Base-by-base conservation (phyloP, 1,140 invertebrate genomes). In the Drosophila sulfurigaster region DNA sequence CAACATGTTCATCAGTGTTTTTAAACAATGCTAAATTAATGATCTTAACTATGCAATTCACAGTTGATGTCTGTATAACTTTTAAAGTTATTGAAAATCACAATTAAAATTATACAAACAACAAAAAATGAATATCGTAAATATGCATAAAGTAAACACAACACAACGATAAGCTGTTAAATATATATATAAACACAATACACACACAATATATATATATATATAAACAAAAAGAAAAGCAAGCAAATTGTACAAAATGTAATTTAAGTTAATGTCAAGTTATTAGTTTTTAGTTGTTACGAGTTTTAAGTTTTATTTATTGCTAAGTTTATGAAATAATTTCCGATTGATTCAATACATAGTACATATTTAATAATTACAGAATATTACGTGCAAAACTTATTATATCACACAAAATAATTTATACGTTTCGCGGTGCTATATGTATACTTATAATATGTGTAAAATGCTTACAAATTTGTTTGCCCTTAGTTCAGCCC, bases 391-490 rank as follows among this genome's bases (percentile, higher is more conserved):
- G n/a, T 43, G 41, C 41, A 43, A 43, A 45, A 57, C n/a, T 15
- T 35, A 56, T 30, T 69, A 62, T 69, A 73, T 80, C 63, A 69
- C 60, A 75, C 63, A 75, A 78, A 66, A 43, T 87, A 74, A 72
- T 83, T 87, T 88, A 77, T 87, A 87, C 73, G 88, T 87, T 89
- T 88, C 85, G 83, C 81, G 83, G 83, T 88, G 83, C 83, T 88
- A 88, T 83, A 89, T 89, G 71, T 68, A 81, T 62, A 71, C 73
- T 72, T 76, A 80, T 64, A 67, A 71, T 71, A 79, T 64, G 65
- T 86, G 78, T 85, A 83, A 25, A 68, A 83, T 79, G 82, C 51
- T 66, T 68, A 48, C 25, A 69, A 63, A 63, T 69, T 65, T 25
- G 20, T 25, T 58, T 71, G 35, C 32, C 60, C 25, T 86, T 71